These are phyloP conservation scores for Eilema caniola DNA, from an alignment of 2,888 invertebrate species.

Conservation along the genomic window DNA sequence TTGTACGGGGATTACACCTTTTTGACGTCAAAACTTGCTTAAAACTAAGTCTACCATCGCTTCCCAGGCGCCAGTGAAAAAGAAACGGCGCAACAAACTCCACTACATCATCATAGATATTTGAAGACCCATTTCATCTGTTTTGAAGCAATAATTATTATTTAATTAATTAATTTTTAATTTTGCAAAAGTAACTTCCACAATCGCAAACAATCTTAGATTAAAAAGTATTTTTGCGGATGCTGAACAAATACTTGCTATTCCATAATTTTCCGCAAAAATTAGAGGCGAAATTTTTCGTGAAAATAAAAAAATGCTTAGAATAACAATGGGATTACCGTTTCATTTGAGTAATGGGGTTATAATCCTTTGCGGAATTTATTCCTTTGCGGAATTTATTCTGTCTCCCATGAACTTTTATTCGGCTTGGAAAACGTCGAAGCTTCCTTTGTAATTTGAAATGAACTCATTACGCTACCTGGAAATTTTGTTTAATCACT, in stretches of 20 bases:
- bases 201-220: too few species aligned
- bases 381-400: constrained; percentile 47
- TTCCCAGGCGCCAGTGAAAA: too few species aligned
- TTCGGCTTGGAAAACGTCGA: constrained; percentile 41
- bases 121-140: too few species aligned
- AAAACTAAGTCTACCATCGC: too few species aligned
- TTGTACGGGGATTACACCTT: too few species aligned
- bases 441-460: constrained; percentile 30
- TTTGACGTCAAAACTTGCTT: too few species aligned
- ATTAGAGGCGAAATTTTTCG: constrained; percentile 20
- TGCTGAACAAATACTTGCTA: neutral
- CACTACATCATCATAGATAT: too few species aligned
- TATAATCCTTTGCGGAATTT: constrained; percentile 50
- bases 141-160: neutral
- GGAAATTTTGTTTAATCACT: neutral
- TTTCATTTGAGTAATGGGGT: constrained; percentile 56
- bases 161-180: neutral
- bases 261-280: constrained; percentile 5
- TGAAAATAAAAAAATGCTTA: constrained; percentile 23
- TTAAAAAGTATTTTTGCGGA: constrained; percentile 8
- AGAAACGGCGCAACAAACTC: too few species aligned
- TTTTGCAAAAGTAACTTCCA: neutral
- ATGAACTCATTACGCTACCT: constrained; percentile 29
- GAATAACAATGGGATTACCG: constrained; percentile 42
- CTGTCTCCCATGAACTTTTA: constrained; percentile 48